Conservation (phyloP, 2,113 vertebrate species). For the Ceyx cyanopectus region DNA sequence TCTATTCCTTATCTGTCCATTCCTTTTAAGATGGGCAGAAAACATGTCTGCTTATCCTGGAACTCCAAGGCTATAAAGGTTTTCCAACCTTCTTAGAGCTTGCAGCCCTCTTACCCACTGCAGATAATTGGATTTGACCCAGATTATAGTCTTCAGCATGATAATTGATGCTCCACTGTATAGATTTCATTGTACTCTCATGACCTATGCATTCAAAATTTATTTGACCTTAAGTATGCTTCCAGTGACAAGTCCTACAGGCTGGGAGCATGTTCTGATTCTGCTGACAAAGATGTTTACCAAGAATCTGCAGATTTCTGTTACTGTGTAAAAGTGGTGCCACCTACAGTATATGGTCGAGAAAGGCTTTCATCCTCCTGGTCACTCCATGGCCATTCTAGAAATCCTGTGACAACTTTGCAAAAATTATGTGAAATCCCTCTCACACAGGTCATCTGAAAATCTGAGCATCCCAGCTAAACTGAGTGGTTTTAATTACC, state of each 20-base stretch:
- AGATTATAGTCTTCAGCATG: neutral
- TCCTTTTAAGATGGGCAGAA: neutral
- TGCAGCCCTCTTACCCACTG: neutral
- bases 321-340: neutral
- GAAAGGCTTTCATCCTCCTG: neutral
- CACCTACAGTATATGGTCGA: neutral
- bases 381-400: neutral
- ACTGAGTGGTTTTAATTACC: neutral
- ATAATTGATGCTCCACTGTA: slow-evolving; percentile 52
- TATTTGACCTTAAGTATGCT: slow-evolving; percentile 31
- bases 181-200: neutral
- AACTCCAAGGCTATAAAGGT: slow-evolving; percentile 6
- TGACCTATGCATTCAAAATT: slow-evolving; percentile 40
- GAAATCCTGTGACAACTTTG: neutral
- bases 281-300: slow-evolving; percentile 30
- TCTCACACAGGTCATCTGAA: neutral
- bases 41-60: neutral
- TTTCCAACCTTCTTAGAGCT: neutral
- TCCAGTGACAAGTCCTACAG: neutral
- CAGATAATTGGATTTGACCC: slow-evolving; percentile 37
- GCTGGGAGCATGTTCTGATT: slow-evolving; percentile 9
- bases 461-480: neutral
- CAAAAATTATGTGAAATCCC: neutral
- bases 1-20: neutral
- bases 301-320: neutral